These are phyloP conservation scores for Sclerurus mexicanus DNA, from an alignment of 2,113 vertebrate genomes.

Conservation along the genomic window DNA sequence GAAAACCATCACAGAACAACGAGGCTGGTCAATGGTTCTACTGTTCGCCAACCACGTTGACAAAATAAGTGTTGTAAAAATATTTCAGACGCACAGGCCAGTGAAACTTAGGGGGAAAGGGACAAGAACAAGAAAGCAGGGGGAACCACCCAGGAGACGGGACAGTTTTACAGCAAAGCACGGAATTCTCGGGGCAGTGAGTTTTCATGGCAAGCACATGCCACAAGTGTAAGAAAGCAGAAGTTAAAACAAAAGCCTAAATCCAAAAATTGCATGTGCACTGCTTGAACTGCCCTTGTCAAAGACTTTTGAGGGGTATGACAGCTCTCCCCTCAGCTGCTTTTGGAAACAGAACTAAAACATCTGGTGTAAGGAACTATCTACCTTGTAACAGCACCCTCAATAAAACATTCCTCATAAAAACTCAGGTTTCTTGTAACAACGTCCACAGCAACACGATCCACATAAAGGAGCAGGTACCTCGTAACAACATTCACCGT, in stretches of 20 bases:
- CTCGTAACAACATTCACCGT: neutral
- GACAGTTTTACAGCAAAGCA: neutral
- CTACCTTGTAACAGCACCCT: neutral
- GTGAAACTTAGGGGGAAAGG: neutral
- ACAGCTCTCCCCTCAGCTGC: neutral
- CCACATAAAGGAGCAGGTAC: no score
- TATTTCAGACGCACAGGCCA: neutral
- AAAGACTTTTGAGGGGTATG: neutral
- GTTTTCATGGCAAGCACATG: accelerated
- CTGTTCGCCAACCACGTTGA: neutral
- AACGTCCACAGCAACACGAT: neutral
- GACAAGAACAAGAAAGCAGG: neutral
- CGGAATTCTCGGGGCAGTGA: neutral
- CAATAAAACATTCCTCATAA: neutral
- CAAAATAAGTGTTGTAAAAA: neutral
- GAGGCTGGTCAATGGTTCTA: neutral
- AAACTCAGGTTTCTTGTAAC: neutral
- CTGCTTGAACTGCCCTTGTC: neutral
- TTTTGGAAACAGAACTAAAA: neutral
- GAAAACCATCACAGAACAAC: neutral
- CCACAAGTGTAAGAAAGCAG: neutral
- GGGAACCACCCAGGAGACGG: neutral
- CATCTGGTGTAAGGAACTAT: neutral
- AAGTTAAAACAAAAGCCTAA: neutral
- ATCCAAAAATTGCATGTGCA: neutral